These are phyloP conservation scores for Laupala kohalensis DNA, from an alignment of 1,140 invertebrate genomes.

Conservation along the genomic window DNA sequence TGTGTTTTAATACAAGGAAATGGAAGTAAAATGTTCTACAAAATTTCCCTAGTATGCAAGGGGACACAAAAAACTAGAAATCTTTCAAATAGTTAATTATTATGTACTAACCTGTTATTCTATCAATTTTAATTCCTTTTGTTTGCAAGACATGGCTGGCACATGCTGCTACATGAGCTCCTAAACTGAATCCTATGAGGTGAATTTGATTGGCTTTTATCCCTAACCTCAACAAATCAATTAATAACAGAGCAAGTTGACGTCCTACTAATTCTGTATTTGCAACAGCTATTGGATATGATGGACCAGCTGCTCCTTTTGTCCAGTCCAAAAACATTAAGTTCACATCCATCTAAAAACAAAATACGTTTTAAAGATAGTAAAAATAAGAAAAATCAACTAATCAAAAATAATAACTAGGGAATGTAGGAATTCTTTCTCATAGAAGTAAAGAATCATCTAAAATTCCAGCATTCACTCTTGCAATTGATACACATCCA, in stretches of 20 bases:
- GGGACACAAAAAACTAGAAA: too few species aligned
- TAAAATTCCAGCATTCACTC: too few species aligned
- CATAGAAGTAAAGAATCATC: too few species aligned
- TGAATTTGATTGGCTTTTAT: constrained; percentile 38
- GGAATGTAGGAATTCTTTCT: too few species aligned
- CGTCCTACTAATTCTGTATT: constrained; percentile 51
- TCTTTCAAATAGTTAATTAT: background rate
- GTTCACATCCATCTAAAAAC: constrained; percentile 33
- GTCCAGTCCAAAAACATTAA: constrained; percentile 38
- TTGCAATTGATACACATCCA: too few species aligned
- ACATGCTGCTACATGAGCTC: constrained; percentile 60
- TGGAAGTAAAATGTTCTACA: too few species aligned
- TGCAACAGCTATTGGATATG: constrained; percentile 43
- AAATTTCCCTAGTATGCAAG: too few species aligned
- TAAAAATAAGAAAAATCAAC: too few species aligned
- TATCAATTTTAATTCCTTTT: constrained; percentile 39
- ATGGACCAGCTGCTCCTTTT: constrained; percentile 32
- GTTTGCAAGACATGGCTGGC: constrained; percentile 48
- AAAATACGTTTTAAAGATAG: background rate
- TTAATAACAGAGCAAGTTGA: constrained; percentile 36
- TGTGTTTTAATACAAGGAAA: too few species aligned
- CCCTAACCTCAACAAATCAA: constrained; percentile 31
- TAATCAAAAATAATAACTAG: too few species aligned
- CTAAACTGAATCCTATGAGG: constrained; percentile 63
- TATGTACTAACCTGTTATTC: constrained; percentile 44